Conservation (phyloP, 1,140 invertebrate genomes). For the Caenorhabditis brenneri region DNA sequence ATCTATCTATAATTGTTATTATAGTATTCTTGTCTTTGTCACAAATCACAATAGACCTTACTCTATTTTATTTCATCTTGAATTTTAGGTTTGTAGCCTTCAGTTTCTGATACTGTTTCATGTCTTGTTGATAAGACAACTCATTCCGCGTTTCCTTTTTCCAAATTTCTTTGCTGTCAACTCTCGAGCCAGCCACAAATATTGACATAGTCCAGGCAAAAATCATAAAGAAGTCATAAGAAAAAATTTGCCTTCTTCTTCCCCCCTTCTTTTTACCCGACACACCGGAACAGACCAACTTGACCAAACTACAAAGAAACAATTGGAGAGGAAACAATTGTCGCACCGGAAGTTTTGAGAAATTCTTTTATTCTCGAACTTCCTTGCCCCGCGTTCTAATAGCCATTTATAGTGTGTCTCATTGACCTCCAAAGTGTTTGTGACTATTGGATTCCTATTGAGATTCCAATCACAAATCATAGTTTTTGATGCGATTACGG, state of each 20-base stretch:
- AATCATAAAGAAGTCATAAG: conserved; percentile 39
- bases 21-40: background rate
- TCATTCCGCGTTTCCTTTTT: background rate
- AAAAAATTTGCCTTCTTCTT: background rate
- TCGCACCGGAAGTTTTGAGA: background rate
- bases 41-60: too few relatives aligned
- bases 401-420: background rate
- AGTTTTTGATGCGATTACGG: background rate
- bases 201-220: conserved; percentile 18
- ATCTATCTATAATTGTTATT: background rate
- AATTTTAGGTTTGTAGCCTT: too few relatives aligned
- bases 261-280: background rate
- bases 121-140: background rate
- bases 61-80: too few relatives aligned
- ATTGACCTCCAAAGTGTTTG: background rate
- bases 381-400: background rate
- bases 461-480: conserved; percentile 8
- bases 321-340: background rate
- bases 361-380: background rate
- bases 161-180: background rate
- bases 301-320: conserved; percentile 37
- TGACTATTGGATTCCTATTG: background rate
- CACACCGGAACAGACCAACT: conserved; percentile 16
- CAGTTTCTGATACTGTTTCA: background rate
- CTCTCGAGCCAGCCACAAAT: background rate